Conservation (phyloP, 1,140 invertebrate species). For the Trigoniulus corallinus region DNA sequence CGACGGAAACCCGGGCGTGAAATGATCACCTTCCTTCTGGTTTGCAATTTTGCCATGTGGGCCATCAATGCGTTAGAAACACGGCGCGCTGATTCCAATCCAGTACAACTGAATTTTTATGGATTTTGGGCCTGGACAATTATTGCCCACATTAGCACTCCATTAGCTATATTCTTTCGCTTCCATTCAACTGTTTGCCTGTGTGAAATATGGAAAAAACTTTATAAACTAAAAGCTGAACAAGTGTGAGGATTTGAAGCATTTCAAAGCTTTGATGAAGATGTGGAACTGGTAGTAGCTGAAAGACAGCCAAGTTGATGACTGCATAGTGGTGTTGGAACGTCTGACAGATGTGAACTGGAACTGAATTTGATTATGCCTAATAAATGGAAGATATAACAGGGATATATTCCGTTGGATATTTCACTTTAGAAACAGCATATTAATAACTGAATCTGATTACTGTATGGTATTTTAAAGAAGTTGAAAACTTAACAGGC, state of each 20-base stretch:
- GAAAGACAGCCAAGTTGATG: too few relatives aligned
- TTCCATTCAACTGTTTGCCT: slow-evolving; percentile 78
- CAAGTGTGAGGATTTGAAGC: background rate
- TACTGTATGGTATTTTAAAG: too few relatives aligned
- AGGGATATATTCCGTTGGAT: too few relatives aligned
- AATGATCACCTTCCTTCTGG: slow-evolving; percentile 75
- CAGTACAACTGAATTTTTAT: slow-evolving; percentile 80
- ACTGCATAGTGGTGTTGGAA: too few relatives aligned
- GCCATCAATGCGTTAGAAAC: slow-evolving; percentile 83
- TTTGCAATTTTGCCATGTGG: slow-evolving; percentile 88
- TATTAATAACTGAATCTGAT: too few relatives aligned
- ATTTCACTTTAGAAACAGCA: too few relatives aligned
- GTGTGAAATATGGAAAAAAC: slow-evolving; percentile 93
- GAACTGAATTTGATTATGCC: too few relatives aligned
- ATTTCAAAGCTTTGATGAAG: too few relatives aligned
- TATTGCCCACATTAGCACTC: slow-evolving; percentile 89
- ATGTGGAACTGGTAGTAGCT: too few relatives aligned
- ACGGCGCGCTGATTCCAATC: slow-evolving; percentile 71
- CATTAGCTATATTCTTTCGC: slow-evolving; percentile 86
- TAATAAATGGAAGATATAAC: too few relatives aligned
- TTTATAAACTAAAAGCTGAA: slow-evolving; percentile 69
- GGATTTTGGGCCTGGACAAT: slow-evolving; percentile 93
- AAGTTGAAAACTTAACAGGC: too few relatives aligned
- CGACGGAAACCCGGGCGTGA: slow-evolving; percentile 75
- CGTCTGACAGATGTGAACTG: too few relatives aligned